phyloP scores from a whole-genome alignment of 2,888 invertebrate genomes.

The Lasius platythorax region DNA sequence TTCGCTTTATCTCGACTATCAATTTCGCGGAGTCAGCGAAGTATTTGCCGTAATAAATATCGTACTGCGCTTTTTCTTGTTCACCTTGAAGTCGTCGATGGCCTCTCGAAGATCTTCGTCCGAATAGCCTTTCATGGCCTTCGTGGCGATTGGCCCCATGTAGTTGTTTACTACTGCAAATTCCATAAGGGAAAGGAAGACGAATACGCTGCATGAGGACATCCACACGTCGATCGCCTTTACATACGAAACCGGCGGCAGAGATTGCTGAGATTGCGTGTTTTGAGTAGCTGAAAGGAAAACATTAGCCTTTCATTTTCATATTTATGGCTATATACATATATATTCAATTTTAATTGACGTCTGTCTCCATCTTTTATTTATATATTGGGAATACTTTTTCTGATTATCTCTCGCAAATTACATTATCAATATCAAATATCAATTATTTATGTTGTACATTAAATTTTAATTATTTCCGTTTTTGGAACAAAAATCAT shows the following conservation, averaged over 20 bases:
- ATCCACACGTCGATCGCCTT: slow-evolving; percentile 98
- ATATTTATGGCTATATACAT: background rate
- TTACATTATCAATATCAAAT: background rate
- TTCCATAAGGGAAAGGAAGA: slow-evolving; percentile 96
- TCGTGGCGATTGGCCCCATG: slow-evolving; percentile 94
- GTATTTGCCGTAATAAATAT: slow-evolving; percentile 25
- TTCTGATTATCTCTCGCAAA: slow-evolving; percentile 4
- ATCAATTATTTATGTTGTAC: background rate
- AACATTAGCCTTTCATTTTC: background rate
- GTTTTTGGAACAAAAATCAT: background rate
- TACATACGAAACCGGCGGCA: slow-evolving; percentile 96
- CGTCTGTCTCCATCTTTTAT: background rate
- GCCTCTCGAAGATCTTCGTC: slow-evolving; percentile 93
- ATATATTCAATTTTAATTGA: background rate
- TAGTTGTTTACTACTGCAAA: slow-evolving; percentile 96
- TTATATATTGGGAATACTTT: background rate
- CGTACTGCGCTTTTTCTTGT: background rate
- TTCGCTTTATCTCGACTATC: slow-evolving; percentile 46
- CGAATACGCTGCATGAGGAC: slow-evolving; percentile 96
- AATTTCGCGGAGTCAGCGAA: slow-evolving; percentile 16
- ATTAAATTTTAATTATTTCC: background rate
- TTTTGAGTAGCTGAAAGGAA: slow-evolving; percentile 92
- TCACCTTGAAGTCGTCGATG: slow-evolving; percentile 92
- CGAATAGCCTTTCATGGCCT: slow-evolving; percentile 96
- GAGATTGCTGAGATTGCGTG: slow-evolving; percentile 95